Percentiles rank a stretch among this genome's conserved stretches.
phyloP scores from a whole-genome alignment of 2,113 vertebrate species.

The Cairina moschata region DNA sequence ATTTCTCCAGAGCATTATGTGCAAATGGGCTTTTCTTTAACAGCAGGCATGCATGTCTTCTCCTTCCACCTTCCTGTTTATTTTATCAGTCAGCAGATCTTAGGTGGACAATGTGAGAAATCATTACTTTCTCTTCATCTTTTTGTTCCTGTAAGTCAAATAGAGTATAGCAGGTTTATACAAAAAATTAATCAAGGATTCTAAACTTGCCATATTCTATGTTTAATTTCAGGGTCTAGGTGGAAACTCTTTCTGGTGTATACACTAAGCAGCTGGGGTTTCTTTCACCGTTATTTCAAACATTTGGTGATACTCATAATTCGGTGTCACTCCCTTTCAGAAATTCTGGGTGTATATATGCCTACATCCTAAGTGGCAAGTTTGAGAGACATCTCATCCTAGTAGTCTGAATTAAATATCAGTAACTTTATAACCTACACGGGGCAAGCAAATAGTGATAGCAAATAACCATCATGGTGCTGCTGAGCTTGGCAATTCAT shows the following conservation, averaged over 20 bases:
- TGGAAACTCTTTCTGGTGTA: not conserved
- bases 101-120: slow-evolving; percentile 30
- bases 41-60: slow-evolving; percentile 66
- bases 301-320: not conserved
- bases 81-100: slow-evolving; percentile 56
- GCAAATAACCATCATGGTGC: not conserved
- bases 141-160: not conserved
- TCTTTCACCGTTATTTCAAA: not conserved
- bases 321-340: not conserved
- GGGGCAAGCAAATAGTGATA: not conserved
- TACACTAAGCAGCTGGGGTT: not conserved
- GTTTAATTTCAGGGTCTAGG: not conserved
- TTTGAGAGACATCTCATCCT: not conserved
- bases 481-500: not conserved
- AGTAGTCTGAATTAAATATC: not conserved
- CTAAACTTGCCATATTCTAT: not conserved
- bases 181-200: not conserved
- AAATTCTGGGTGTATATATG: not conserved
- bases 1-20: slow-evolving; percentile 58
- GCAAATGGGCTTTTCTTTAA: slow-evolving; percentile 64
- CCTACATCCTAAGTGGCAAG: not conserved
- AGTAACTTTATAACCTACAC: not conserved
- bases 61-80: slow-evolving; percentile 58
- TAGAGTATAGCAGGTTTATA: not conserved
- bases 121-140: slow-evolving; percentile 37